Conservation (phyloP, 2,797 vertebrate species). For the Rhinoraja longicauda region DNA sequence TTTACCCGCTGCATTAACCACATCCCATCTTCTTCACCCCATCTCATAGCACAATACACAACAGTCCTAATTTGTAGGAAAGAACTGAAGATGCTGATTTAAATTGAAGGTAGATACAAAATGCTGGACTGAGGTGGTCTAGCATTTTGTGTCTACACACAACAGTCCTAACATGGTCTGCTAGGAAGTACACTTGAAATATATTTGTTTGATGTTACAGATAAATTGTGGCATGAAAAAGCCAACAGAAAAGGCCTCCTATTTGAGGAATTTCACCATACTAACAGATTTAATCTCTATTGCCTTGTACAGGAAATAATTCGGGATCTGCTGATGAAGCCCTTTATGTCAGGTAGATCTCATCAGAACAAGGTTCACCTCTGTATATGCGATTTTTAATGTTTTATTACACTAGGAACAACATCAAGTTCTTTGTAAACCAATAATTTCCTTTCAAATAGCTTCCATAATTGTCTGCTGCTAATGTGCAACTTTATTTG, state of each 20-base stretch:
- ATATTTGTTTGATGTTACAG: background rate
- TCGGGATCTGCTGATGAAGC: constrained; percentile 23
- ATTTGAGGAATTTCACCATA: background rate
- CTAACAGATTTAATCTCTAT: constrained; percentile 2
- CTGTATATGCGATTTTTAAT: background rate
- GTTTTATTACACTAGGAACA: background rate
- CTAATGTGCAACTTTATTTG: background rate
- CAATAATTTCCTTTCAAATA: background rate
- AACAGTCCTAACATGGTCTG: background rate
- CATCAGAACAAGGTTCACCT: background rate
- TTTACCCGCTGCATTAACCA: background rate
- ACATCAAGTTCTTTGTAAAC: background rate
- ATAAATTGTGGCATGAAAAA: background rate
- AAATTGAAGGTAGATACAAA: too few relatives aligned
- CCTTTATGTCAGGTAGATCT: constrained; percentile 23
- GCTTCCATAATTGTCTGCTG: background rate
- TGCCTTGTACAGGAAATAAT: background rate
- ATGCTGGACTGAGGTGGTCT: too few relatives aligned
- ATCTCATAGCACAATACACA: background rate
- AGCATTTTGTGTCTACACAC: too few relatives aligned
- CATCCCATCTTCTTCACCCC: background rate
- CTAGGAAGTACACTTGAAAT: background rate
- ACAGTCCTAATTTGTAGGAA: background rate
- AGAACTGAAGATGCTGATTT: too few relatives aligned
- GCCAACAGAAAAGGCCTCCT: background rate